phyloP scores from a whole-genome alignment of 2,888 invertebrate genomes.

The Drosophila kuntzei region DNA sequence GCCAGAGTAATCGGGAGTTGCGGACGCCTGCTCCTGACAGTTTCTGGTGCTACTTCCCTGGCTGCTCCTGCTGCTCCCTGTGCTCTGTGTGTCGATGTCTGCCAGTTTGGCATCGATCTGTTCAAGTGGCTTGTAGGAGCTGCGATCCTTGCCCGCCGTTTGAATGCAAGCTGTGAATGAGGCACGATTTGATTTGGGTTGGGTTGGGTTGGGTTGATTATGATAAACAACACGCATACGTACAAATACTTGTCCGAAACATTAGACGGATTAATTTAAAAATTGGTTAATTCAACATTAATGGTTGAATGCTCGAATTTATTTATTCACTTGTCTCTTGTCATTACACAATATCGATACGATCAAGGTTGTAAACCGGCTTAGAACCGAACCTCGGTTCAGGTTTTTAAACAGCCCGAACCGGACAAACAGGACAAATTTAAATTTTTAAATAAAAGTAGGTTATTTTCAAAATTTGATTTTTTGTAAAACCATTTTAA shows the following conservation, averaged over 20 bases:
- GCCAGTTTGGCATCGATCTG: conserved; percentile 84
- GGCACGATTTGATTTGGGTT: conserved; percentile 14
- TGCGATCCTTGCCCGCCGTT: conserved; percentile 88
- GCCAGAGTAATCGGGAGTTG: conserved; percentile 43
- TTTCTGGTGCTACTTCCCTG: conserved; percentile 38
- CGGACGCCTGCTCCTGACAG: conserved; percentile 56
- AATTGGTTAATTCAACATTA: not conserved
- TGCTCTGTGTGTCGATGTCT: conserved; percentile 85
- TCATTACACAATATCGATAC: too few relatives aligned
- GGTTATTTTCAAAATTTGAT: too few relatives aligned
- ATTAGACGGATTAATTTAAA: not conserved
- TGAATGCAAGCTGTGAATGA: conserved; percentile 88
- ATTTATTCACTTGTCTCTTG: too few relatives aligned
- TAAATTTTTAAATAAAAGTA: too few relatives aligned
- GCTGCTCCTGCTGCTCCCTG: conserved; percentile 66
- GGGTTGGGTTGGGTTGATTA: too few relatives aligned
- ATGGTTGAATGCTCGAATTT: not conserved
- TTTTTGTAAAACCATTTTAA: too few relatives aligned
- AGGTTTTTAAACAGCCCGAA: too few relatives aligned
- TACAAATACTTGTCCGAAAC: too few relatives aligned
- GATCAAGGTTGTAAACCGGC: too few relatives aligned
- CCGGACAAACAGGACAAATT: too few relatives aligned
- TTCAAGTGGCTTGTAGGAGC: conserved; percentile 89
- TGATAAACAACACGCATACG: not conserved
- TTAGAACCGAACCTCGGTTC: too few relatives aligned